phyloP scores from a whole-genome alignment of 2,888 invertebrate species.

The Tetanocera ferruginea region DNA sequence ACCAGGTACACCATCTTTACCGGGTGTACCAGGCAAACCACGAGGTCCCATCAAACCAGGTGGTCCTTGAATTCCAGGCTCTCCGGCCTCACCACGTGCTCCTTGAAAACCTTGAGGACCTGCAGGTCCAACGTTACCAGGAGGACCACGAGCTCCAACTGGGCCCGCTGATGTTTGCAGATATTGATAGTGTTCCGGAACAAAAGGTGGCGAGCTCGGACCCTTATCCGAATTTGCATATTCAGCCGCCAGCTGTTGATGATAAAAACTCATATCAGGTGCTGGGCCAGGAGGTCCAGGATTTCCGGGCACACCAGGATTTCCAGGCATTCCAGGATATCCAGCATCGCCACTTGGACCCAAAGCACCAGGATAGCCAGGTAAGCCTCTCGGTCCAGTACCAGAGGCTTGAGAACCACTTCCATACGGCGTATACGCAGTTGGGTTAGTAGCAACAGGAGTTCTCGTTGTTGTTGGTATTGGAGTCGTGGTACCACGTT shows the following conservation, averaged over 20 bases:
- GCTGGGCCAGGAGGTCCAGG: conserved; percentile 78
- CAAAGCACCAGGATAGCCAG: conserved; percentile 75
- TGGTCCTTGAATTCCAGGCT: conserved; percentile 79
- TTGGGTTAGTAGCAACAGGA: conserved; percentile 45
- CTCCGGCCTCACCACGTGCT: conserved; percentile 83
- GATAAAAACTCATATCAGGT: conserved; percentile 71
- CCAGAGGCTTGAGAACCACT: conserved; percentile 48
- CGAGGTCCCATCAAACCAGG: conserved; percentile 80
- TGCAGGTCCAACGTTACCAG: conserved; percentile 75
- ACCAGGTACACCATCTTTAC: conserved; percentile 80
- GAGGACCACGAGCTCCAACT: conserved; percentile 83
- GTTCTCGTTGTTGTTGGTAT: conserved; percentile 50
- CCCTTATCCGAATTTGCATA: conserved; percentile 84
- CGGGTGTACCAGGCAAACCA: conserved; percentile 81
- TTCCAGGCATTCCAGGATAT: conserved; percentile 56
- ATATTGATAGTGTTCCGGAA: conserved; percentile 80
- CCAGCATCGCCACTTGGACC: conserved; percentile 61
- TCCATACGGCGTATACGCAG: conserved; percentile 47
- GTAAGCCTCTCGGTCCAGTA: conserved; percentile 74
- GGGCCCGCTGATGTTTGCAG: conserved; percentile 85
- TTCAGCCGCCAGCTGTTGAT: conserved; percentile 80
- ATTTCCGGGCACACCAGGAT: conserved; percentile 68
- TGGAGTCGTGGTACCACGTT: conserved; percentile 47
- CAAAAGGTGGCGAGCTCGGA: conserved; percentile 73
- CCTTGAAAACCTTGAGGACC: conserved; percentile 88